Evolutionary conservation across 2,113 vertebrate genomes (phyloP), one percentile per base, ranked within the genome.

Genomic region (Siniperca knerii): DNA sequence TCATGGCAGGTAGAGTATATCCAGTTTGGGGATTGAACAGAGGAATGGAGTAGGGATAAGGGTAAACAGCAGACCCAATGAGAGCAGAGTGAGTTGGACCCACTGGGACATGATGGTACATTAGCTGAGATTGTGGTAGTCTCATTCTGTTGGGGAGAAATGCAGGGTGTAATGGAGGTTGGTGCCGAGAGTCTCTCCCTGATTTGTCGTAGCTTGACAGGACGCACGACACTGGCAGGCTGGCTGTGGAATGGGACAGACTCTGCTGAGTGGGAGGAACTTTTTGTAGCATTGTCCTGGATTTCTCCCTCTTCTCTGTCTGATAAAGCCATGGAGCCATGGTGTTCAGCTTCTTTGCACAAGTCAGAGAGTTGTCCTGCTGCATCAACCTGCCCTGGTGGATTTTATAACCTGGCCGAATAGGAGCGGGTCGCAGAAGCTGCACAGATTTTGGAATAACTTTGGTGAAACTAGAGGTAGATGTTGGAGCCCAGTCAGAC

Each of bases 401-500:
- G 25, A 33, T 52, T 88, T 93, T 94, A 70, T 85, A 92, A 40
- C 48, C 35, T 1, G 91, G 92, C 7, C 89, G 89, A 58, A 94
- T 87, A 2, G 95, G 92, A 73, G 92, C 82, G 0, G 94, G 92
- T 21, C 94, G 91, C 62, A 91, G 72, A 4, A 89, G 89, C 66
- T 91, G 95, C 16, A 73, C 65, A 0, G 92, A 72, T 82, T 94
- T 95, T 13, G 95, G 95, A 61, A 89, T 15, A 40, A 96, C 94
- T 89, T 93, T 95, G 61, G 90, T 93, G 80, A 96, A 96, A 86
- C 95, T 93, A 8, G 96, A 96, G 79, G 73, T 69, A 55, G 91
- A 69, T 21, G 86, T 79, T 33, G 93, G 90, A 35, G 72, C 67
- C 90, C 91, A 94, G 79, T 75, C 85, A 29, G 87, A 46, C 54